These are phyloP conservation scores for Dendroctonus ponderosae DNA, from an alignment of 1,140 invertebrate species.

Conservation along the genomic window DNA sequence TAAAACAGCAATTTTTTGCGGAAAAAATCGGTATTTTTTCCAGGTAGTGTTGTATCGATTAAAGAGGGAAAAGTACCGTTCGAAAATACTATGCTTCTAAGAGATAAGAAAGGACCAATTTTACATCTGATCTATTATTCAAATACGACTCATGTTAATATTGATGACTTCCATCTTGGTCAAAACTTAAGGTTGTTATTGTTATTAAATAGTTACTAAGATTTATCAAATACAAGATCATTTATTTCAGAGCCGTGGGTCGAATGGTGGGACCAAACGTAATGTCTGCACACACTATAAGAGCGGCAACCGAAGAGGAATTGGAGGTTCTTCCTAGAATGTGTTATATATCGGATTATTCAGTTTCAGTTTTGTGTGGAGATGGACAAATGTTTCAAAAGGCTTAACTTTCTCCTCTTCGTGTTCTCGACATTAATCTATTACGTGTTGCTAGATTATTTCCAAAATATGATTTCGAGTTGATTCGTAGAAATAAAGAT, in stretches of 20 bases:
- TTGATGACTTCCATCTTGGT: conserved; percentile 41
- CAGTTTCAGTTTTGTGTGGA: conserved; percentile 30
- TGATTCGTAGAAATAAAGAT: too few species aligned
- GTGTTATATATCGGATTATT: conserved; percentile 40
- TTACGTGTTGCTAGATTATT: too few species aligned
- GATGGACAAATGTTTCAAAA: background rate
- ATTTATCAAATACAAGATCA: background rate
- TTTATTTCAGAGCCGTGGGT: conserved; percentile 38
- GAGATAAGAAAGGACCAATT: conserved; percentile 42
- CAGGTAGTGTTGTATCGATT: conserved; percentile 40
- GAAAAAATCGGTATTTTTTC: conserved; percentile 3
- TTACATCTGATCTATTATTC: conserved; percentile 40
- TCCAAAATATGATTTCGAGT: too few species aligned
- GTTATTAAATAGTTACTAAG: background rate
- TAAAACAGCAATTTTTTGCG: background rate
- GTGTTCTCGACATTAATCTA: too few species aligned
- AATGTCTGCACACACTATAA: conserved; percentile 40
- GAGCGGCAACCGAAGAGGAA: conserved; percentile 37
- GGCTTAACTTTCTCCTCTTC: too few species aligned
- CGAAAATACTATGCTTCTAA: conserved; percentile 40
- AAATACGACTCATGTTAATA: conserved; percentile 37
- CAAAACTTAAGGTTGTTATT: conserved; percentile 40
- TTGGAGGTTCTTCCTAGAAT: conserved; percentile 37
- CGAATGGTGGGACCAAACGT: conserved; percentile 41
- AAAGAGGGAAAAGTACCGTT: conserved; percentile 36